Conservation (phyloP, 2,113 vertebrate genomes). For the Siniperca chuatsi region DNA sequence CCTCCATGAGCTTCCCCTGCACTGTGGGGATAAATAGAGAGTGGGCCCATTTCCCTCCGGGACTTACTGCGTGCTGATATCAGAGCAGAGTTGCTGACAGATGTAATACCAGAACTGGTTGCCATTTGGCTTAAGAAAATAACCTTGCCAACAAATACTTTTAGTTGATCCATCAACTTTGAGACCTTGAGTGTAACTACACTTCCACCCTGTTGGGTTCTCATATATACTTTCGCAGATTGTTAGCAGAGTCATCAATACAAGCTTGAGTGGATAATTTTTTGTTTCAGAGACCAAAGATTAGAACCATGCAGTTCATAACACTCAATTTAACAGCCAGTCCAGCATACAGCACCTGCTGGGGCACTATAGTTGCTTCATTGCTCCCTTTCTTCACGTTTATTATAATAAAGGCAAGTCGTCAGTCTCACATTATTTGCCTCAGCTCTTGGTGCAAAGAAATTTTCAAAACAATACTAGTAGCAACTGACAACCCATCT, state of each 20-base stretch:
- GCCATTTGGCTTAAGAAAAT: conserved; percentile 75
- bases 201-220: conserved; percentile 29
- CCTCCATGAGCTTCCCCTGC: conserved; percentile 44
- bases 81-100: conserved; percentile 73
- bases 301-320: conserved; percentile 47
- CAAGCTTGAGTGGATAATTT: conserved; percentile 42
- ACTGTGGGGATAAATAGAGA: conserved; percentile 60
- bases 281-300: conserved; percentile 31
- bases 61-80: conserved; percentile 53
- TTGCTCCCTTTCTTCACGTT: conserved; percentile 1
- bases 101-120: conserved; percentile 62
- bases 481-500: background rate
- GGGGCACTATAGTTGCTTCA: background rate
- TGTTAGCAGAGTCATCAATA: conserved; percentile 71
- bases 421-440: background rate
- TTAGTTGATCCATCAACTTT: conserved; percentile 80
- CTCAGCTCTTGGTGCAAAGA: background rate
- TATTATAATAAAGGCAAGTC: background rate
- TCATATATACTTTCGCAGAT: conserved; percentile 44
- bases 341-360: background rate
- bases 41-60: conserved; percentile 43
- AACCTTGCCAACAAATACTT: conserved; percentile 77
- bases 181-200: conserved; percentile 51
- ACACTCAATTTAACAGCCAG: conserved; percentile 16
- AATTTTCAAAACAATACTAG: background rate